These are phyloP conservation scores for Neoaliturus tenellus DNA, from an alignment of 2,888 invertebrate genomes.

Conservation along the genomic window DNA sequence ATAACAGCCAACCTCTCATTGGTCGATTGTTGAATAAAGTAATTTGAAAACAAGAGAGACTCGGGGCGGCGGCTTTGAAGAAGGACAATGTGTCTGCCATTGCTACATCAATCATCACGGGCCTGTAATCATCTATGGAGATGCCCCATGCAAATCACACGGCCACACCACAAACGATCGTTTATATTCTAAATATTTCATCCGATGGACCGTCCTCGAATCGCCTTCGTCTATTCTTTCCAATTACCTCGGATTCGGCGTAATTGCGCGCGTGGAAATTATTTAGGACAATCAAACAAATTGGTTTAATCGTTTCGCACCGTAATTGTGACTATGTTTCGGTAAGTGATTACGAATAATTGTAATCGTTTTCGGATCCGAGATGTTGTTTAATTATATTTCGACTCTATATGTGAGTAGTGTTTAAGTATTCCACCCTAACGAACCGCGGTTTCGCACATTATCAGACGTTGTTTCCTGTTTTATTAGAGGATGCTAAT, in stretches of 20 bases:
- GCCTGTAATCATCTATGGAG: conserved; percentile 48
- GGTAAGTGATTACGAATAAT: conserved; percentile 18
- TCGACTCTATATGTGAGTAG: not conserved
- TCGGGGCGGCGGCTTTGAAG: conserved; percentile 44
- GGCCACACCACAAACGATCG: conserved; percentile 28
- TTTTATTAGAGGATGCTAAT: conserved; percentile 30
- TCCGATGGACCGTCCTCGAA: not conserved
- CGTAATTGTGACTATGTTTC: not conserved
- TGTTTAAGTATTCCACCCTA: not conserved
- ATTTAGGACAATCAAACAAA: conserved; percentile 19
- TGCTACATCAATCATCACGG: conserved; percentile 43
- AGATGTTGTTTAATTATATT: not conserved
- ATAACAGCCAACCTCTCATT: conserved; percentile 54
- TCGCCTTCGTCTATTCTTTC: not conserved
- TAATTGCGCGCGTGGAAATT: not conserved
- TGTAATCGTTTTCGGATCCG: conserved; percentile 32
- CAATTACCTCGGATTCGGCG: not conserved
- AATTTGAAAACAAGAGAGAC: conserved; percentile 50
- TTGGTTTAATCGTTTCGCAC: conserved; percentile 29
- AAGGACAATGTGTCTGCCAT: conserved; percentile 46
- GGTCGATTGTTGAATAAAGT: conserved; percentile 56
- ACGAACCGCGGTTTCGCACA: conserved; percentile 34
- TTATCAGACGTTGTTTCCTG: conserved; percentile 34
- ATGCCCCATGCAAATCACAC: conserved; percentile 41
- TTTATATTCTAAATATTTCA: conserved; percentile 50